A percentile compares a stretch with the other conserved stretches of the same genome.
phyloP scores from a whole-genome alignment of 2,888 invertebrate genomes.

The Dusona sp. region DNA sequence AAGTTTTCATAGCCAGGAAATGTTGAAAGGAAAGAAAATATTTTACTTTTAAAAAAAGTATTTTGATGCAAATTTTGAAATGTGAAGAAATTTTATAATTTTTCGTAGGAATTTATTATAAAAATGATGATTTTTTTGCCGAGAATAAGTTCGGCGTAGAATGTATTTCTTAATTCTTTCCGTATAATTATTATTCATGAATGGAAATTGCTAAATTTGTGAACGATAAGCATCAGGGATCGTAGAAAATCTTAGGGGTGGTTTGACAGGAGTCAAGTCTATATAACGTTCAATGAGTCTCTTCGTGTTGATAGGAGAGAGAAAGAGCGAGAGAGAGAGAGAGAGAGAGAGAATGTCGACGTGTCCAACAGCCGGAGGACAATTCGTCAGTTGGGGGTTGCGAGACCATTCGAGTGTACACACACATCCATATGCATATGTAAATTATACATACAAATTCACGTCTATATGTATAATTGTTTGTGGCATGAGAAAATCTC shows the following conservation, averaged over 20 bases:
- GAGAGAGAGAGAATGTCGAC: constrained; percentile 69
- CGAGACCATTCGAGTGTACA: constrained; percentile 66
- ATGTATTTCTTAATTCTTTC: background rate
- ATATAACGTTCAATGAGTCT: constrained; percentile 76
- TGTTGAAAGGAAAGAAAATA: background rate
- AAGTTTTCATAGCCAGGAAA: background rate
- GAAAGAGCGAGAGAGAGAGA: constrained; percentile 57
- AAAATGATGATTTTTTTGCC: background rate
- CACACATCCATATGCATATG: background rate
- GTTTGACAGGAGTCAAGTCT: constrained; percentile 79
- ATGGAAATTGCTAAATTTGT: constrained; percentile 2
- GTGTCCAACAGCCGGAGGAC: constrained; percentile 81
- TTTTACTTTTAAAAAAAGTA: background rate
- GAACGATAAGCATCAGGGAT: constrained; percentile 5
- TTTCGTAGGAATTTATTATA: background rate
- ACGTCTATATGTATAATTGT: constrained; percentile 8
- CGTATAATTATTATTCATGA: background rate
- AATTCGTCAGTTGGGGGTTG: constrained; percentile 79
- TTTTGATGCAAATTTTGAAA: too few relatives aligned
- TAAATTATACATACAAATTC: background rate
- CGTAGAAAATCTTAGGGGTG: constrained; percentile 53
- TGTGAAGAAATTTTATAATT: background rate
- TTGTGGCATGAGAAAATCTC: constrained; percentile 33
- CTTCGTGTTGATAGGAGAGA: constrained; percentile 67
- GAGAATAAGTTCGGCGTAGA: background rate